phyloP scores from a whole-genome alignment of 2,888 invertebrate genomes.

The Pilophorus perplexus region DNA sequence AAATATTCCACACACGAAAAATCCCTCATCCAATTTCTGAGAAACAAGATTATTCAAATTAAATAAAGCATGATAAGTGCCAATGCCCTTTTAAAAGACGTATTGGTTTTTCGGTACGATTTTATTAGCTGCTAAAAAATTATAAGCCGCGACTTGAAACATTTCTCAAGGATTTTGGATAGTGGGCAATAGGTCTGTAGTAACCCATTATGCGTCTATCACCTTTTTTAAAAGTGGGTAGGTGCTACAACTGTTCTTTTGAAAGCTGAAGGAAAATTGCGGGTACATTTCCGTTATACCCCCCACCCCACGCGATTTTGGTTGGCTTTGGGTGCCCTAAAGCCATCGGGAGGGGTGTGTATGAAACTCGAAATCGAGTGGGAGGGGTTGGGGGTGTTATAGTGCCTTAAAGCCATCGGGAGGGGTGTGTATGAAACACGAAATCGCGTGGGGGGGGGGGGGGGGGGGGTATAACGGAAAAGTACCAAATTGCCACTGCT shows the following conservation, averaged over 20 bases:
- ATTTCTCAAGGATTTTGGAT: background rate
- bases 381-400: too few species aligned
- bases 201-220: background rate
- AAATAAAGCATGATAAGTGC: background rate
- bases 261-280: background rate
- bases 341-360: too few species aligned
- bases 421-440: too few species aligned
- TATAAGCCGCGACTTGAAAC: slow-evolving; percentile 1
- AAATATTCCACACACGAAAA: background rate
- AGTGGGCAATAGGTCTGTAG: background rate
- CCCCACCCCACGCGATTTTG: too few species aligned
- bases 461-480: too few species aligned
- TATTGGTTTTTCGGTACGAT: background rate
- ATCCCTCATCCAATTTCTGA: background rate
- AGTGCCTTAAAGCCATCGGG: too few species aligned
- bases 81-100: background rate
- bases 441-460: too few species aligned
- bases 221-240: background rate
- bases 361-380: too few species aligned
- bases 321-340: too few species aligned
- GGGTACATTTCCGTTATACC: too few species aligned
- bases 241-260: background rate
- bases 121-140: background rate
- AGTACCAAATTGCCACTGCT: too few species aligned
- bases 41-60: background rate